These are phyloP conservation scores for Pholis gunnellus DNA, from an alignment of 2,113 vertebrate species.

Conservation along the genomic window DNA sequence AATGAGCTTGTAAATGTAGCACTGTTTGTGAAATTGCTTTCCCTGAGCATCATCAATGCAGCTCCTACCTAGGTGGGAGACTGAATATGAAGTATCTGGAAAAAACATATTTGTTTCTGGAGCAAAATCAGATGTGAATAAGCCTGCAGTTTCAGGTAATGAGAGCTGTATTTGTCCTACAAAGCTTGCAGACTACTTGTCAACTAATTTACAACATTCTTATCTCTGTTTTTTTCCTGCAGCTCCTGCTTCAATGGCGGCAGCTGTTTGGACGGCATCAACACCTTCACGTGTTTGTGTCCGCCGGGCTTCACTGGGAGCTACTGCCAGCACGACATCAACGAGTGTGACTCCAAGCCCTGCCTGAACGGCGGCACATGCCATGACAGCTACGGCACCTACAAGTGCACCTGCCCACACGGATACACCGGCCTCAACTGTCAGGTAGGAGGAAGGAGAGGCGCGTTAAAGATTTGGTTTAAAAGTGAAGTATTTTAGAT, in stretches of 20 bases:
- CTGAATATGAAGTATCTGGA: neutral
- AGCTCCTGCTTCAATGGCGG: slow-evolving; percentile 98
- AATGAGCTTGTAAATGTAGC: neutral
- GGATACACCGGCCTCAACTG: slow-evolving; percentile 95
- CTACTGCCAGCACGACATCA: slow-evolving; percentile 97
- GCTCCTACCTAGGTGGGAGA: neutral
- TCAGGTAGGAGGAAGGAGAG: slow-evolving; percentile 84
- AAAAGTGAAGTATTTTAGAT: neutral
- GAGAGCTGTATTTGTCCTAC: slow-evolving; percentile 4
- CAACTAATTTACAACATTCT: neutral
- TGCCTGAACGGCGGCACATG: slow-evolving; percentile 95
- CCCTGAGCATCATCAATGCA: neutral
- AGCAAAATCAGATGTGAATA: slow-evolving; percentile 14
- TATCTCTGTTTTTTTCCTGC: neutral
- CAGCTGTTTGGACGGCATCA: slow-evolving; percentile 95
- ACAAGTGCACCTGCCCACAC: slow-evolving; percentile 95
- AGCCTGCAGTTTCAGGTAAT: slow-evolving; percentile 1
- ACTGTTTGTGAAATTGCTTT: neutral
- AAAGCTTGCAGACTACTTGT: slow-evolving; percentile 8
- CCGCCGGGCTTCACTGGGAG: slow-evolving; percentile 93
- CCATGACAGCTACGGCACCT: slow-evolving; percentile 95
- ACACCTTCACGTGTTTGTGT: slow-evolving; percentile 93
- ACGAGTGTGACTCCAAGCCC: slow-evolving; percentile 95
- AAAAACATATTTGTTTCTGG: neutral
- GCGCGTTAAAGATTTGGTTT: no score